phyloP scores from a whole-genome alignment of 1,140 invertebrate genomes.

The Atta texana region DNA sequence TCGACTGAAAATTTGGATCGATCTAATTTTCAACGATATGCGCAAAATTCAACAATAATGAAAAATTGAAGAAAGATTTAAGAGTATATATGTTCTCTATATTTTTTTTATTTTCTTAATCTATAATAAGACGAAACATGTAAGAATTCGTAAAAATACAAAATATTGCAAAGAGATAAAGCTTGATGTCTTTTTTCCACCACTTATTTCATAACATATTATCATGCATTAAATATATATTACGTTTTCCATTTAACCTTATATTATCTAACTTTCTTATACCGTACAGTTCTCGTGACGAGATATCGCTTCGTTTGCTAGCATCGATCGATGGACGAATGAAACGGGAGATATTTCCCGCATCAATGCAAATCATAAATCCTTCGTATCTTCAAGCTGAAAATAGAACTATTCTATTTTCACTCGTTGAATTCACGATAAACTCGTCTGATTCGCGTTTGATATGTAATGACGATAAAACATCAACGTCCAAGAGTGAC shows the following conservation, averaged over 20 bases:
- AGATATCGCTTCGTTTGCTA: slow-evolving; percentile 22
- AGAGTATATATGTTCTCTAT: not conserved
- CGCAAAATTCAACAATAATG: not conserved
- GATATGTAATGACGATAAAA: slow-evolving; percentile 35
- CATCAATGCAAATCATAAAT: slow-evolving; percentile 59
- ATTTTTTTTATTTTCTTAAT: not conserved
- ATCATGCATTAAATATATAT: not conserved
- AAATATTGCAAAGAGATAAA: not conserved
- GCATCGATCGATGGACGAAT: not conserved
- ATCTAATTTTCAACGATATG: slow-evolving; percentile 21
- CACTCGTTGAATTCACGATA: slow-evolving; percentile 33
- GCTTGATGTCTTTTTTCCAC: not conserved
- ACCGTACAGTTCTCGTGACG: not conserved
- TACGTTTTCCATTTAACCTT: not conserved
- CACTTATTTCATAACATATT: too few relatives aligned
- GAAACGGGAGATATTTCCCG: not conserved
- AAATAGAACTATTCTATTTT: slow-evolving; percentile 67
- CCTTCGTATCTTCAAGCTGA: slow-evolving; percentile 20
- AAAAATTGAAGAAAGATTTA: not conserved
- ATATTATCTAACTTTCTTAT: not conserved
- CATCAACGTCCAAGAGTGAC: slow-evolving; percentile 8
- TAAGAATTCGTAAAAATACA: not conserved
- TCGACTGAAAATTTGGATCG: slow-evolving; percentile 17
- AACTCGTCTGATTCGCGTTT: slow-evolving; percentile 47
- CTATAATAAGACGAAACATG: not conserved